Percentiles rank a stretch among this genome's conserved stretches.
These are phyloP conservation scores for Cavia porcellus DNA, from an alignment of 2,113 vertebrate genomes.

Conservation along the genomic window DNA sequence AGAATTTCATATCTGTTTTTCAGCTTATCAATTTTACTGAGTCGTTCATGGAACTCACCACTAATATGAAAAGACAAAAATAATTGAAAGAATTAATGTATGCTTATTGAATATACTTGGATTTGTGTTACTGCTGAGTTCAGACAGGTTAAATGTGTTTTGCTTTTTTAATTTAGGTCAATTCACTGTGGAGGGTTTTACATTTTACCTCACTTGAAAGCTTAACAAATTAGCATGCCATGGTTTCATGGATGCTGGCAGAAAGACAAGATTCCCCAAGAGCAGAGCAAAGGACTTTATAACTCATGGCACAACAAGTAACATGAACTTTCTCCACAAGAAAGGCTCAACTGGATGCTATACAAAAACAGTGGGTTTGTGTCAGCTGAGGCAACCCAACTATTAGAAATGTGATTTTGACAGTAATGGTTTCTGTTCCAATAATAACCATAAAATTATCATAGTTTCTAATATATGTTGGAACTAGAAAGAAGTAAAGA, in stretches of 20 bases:
- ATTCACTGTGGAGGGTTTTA: conserved; percentile 7
- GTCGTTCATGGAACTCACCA: conserved; percentile 91
- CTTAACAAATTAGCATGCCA: conserved; percentile 10
- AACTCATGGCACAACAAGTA: background rate
- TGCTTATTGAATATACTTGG: conserved; percentile 1
- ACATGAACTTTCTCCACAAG: background rate
- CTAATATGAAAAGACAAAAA: conserved; percentile 85
- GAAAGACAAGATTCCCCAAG: background rate
- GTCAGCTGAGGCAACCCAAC: conserved; percentile 5
- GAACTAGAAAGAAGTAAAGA: background rate
- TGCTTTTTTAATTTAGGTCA: background rate
- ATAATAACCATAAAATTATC: background rate
- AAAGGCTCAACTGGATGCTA: background rate
- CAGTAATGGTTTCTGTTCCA: background rate
- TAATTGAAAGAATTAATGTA: conserved; percentile 25
- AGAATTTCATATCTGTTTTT: conserved; percentile 93
- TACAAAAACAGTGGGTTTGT: background rate
- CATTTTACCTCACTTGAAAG: conserved; percentile 20
- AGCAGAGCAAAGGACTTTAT: conserved; percentile 6
- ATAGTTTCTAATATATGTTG: background rate
- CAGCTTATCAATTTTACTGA: conserved; percentile 93
- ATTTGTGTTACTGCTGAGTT: conserved; percentile 13
- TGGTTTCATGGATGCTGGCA: background rate
- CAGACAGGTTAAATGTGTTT: conserved; percentile 25
- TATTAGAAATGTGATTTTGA: background rate